Conservation (phyloP, 2,797 vertebrate genomes). For the Catamblyrhynchus diadema region DNA sequence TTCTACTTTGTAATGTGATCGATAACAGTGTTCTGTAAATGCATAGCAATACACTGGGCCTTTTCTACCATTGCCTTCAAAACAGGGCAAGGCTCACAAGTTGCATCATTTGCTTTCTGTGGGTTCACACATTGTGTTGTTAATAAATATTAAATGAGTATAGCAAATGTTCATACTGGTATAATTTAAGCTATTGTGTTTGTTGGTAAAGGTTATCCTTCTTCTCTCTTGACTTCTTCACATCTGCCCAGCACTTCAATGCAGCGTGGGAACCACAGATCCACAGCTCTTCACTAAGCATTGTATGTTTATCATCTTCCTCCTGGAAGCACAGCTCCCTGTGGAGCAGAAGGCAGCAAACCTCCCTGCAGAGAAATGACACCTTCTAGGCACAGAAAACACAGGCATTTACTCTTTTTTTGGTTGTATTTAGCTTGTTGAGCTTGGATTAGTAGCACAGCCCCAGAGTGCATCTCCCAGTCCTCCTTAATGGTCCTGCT, state of each 20-base stretch:
- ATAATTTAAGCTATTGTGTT: background rate
- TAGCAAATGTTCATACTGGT: background rate
- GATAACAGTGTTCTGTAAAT: background rate
- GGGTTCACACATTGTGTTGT: background rate
- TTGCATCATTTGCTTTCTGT: background rate
- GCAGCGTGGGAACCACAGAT: background rate
- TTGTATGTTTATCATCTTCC: background rate
- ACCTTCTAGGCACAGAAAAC: background rate
- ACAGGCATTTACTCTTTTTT: background rate
- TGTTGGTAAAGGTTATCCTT: background rate
- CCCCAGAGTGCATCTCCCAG: background rate
- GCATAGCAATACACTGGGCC: accelerated
- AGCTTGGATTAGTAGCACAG: background rate
- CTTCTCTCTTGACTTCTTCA: background rate
- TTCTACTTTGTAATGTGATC: background rate
- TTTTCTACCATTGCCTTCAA: background rate
- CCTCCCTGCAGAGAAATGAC: background rate
- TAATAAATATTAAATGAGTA: background rate
- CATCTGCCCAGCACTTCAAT: background rate
- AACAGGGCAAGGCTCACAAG: background rate
- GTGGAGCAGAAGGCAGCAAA: background rate
- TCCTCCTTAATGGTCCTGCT: background rate
- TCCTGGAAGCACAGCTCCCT: background rate
- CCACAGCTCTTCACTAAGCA: background rate
- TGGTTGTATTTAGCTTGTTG: background rate